phyloP scores from a whole-genome alignment of 2,113 vertebrate genomes.

The Theristicus caerulescens region DNA sequence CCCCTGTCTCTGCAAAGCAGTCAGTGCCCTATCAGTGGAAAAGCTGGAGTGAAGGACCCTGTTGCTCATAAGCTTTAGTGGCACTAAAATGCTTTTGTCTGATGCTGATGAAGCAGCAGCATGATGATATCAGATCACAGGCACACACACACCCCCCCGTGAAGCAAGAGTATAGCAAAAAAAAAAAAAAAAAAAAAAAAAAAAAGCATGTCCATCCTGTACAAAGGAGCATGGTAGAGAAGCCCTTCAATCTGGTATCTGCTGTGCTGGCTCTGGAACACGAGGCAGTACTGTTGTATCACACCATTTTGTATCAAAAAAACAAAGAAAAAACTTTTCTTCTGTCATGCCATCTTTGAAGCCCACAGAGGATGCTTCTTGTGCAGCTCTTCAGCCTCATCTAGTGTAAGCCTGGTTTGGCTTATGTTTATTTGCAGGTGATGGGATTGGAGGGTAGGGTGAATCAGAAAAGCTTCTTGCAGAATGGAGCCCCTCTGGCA shows the following conservation, averaged over 20 bases:
- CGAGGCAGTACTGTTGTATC: neutral
- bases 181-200: neutral
- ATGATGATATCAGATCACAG: neutral
- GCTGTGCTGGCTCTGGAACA: neutral
- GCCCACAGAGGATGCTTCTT: neutral
- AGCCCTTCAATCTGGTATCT: neutral
- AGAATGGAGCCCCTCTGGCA: neutral
- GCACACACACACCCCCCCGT: neutral
- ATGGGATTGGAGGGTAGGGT: neutral
- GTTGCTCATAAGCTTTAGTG: neutral
- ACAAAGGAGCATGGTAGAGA: neutral
- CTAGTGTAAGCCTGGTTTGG: neutral
- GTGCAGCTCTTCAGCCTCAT: neutral
- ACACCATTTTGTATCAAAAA: neutral
- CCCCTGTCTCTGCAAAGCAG: neutral
- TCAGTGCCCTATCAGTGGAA: neutral
- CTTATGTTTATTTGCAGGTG: neutral
- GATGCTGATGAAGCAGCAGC: neutral
- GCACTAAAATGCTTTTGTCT: neutral
- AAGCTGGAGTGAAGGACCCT: neutral
- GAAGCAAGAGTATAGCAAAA: neutral
- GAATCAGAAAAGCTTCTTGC: neutral
- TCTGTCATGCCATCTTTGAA: neutral
- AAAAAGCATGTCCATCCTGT: too few relatives aligned
- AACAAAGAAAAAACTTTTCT: neutral